Conservation (phyloP, 2,888 invertebrate genomes). For the Aethes cnicana region DNA sequence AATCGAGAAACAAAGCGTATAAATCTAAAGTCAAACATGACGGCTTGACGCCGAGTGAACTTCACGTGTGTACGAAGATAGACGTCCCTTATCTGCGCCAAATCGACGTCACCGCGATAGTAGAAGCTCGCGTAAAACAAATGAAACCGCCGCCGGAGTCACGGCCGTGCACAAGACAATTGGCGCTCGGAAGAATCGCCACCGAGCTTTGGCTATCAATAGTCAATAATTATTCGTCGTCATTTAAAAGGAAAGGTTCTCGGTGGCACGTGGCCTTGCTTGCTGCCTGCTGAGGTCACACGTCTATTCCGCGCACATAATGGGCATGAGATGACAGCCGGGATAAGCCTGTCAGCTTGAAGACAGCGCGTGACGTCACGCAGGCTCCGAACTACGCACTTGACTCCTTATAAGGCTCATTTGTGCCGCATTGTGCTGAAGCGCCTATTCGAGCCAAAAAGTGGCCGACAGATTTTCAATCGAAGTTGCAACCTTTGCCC, state of each 20-base stretch:
- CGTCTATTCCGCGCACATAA: conserved; percentile 63
- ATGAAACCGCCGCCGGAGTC: conserved; percentile 19
- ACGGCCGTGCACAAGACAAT: conserved; percentile 43
- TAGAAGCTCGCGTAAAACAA: conserved; percentile 5
- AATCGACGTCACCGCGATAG: conserved; percentile 4
- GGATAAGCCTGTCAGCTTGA: conserved; percentile 50
- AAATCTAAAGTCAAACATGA: conserved; percentile 21
- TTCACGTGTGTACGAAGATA: conserved; percentile 9
- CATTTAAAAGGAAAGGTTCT: conserved; percentile 59
- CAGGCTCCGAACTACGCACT: conserved; percentile 30
- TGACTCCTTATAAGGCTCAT: conserved; percentile 24
- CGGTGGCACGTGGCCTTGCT: conserved; percentile 56
- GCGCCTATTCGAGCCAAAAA: conserved; percentile 13
- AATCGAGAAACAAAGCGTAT: conserved; percentile 24
- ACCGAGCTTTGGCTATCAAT: conserved; percentile 47
- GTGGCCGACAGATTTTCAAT: conserved; percentile 14
- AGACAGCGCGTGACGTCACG: conserved; percentile 39
- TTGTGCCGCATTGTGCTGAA: conserved; percentile 21
- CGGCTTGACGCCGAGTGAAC: conserved; percentile 6
- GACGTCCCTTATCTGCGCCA: conserved; percentile 13
- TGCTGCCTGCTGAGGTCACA: conserved; percentile 57
- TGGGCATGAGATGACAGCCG: conserved; percentile 69
- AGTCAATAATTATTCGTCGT: conserved; percentile 43
- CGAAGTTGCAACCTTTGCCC: conserved; percentile 4
- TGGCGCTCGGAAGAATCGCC: conserved; percentile 43